Evolutionary conservation across 2,797 vertebrate genomes (phyloP).

Genomic region (Sebastes reedi): DNA sequence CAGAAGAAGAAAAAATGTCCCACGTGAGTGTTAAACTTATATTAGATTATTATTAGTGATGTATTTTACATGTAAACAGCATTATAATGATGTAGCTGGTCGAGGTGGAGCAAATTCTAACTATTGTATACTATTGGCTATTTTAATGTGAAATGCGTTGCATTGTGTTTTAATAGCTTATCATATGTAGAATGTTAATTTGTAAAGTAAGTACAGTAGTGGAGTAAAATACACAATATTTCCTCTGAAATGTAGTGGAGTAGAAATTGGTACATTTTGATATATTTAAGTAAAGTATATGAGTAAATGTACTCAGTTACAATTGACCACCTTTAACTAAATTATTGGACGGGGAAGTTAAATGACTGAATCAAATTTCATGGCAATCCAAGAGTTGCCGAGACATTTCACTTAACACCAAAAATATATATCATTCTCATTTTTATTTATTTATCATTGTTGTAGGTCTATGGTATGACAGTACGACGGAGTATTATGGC

Average conservation of each 20-base stretch:
- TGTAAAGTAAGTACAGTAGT: not conserved
- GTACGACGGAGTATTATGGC: too few species aligned
- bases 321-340: accelerated
- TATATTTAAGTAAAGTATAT: too few species aligned
- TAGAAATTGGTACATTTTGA: accelerated
- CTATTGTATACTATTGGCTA: not conserved
- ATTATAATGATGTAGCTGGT: not conserved
- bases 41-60: not conserved
- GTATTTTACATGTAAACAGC: not conserved
- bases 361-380: too few species aligned
- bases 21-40: not conserved
- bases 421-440: too few species aligned
- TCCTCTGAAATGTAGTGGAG: not conserved
- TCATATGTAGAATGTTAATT: not conserved
- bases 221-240: not conserved
- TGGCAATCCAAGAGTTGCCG: too few species aligned
- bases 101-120: not conserved
- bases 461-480: too few species aligned
- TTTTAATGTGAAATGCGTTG: not conserved
- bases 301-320: too few species aligned
- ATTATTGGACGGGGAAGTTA: too few species aligned
- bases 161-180: not conserved
- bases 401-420: too few species aligned
- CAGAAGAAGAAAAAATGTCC: not conserved
- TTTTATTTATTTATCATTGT: too few species aligned